phyloP scores from a whole-genome alignment of 2,113 vertebrate species.

The Pao palembangensis region DNA sequence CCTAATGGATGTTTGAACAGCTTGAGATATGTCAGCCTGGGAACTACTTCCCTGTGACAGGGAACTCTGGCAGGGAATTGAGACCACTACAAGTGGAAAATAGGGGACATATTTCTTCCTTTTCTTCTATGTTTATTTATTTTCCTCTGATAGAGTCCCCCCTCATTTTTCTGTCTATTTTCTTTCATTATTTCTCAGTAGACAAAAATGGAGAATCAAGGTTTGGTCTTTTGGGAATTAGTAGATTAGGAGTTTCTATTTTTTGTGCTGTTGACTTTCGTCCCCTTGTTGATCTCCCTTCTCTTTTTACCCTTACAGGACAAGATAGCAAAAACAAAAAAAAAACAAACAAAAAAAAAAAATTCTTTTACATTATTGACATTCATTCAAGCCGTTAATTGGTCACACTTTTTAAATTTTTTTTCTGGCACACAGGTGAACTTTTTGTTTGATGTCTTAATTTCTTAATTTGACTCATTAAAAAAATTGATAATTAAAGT shows the following conservation, averaged over 20 bases:
- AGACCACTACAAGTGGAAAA: slow-evolving; percentile 69
- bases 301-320: slow-evolving; percentile 11
- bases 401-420: slow-evolving; percentile 9
- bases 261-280: slow-evolving; percentile 16
- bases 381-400: slow-evolving; percentile 8
- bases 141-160: slow-evolving; percentile 29
- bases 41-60: slow-evolving; percentile 73
- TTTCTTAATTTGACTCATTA: slow-evolving; percentile 77
- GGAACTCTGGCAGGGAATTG: slow-evolving; percentile 69
- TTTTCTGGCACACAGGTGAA: slow-evolving; percentile 36
- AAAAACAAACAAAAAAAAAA: not conserved
- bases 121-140: slow-evolving; percentile 58
- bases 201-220: slow-evolving; percentile 59
- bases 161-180: slow-evolving; percentile 42
- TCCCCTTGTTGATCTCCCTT: slow-evolving; percentile 17
- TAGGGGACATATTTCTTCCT: slow-evolving; percentile 57
- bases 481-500: slow-evolving; percentile 73
- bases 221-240: slow-evolving; percentile 47
- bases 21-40: slow-evolving; percentile 77
- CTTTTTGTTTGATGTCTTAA: slow-evolving; percentile 69
- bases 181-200: slow-evolving; percentile 46
- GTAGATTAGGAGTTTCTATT: slow-evolving; percentile 51
- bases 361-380: slow-evolving; percentile 1
- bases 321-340: not conserved
- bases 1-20: slow-evolving; percentile 81